Percentiles rank a stretch among this genome's conserved stretches.
These are phyloP conservation scores for Astyanax mexicanus DNA, from an alignment of 2,797 vertebrate genomes.

Conservation along the genomic window DNA sequence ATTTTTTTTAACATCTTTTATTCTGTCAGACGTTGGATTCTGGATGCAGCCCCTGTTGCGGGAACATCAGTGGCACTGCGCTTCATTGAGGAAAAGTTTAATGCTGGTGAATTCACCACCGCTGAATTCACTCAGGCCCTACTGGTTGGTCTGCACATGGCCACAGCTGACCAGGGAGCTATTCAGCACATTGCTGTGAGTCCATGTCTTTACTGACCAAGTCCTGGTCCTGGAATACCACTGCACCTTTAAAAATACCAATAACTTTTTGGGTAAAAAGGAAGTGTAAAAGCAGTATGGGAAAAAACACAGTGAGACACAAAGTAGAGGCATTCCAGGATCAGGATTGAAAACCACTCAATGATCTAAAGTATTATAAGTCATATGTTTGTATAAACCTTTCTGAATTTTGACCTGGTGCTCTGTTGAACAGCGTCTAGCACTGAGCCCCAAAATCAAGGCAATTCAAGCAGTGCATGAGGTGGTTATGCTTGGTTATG, in stretches of 20 bases:
- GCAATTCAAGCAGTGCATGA: constrained; percentile 70
- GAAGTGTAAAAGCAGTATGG: too few relatives aligned
- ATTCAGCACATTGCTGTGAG: constrained; percentile 71
- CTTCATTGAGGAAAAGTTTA: constrained; percentile 82
- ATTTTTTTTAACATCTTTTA: neutral
- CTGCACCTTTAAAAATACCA: too few relatives aligned
- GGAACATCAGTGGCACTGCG: constrained; percentile 74
- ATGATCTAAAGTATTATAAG: too few relatives aligned
- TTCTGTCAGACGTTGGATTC: constrained; percentile 77
- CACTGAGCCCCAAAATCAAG: constrained; percentile 51
- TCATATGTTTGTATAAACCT: neutral
- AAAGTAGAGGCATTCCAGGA: too few relatives aligned
- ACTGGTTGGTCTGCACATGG: constrained; percentile 76
- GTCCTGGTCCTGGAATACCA: too few relatives aligned
- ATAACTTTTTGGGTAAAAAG: too few relatives aligned
- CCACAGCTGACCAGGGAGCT: constrained; percentile 74
- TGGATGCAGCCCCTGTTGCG: constrained; percentile 79
- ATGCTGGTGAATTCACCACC: constrained; percentile 69
- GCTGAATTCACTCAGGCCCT: constrained; percentile 75
- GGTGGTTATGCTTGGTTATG: constrained; percentile 79
- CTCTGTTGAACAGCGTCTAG: constrained; percentile 32
- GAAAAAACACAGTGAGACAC: too few relatives aligned
- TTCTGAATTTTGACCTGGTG: too few relatives aligned
- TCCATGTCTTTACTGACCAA: constrained; percentile 43
- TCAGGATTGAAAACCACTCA: too few relatives aligned